Conservation (phyloP, 2,113 vertebrate genomes). For the Otus sunia region DNA sequence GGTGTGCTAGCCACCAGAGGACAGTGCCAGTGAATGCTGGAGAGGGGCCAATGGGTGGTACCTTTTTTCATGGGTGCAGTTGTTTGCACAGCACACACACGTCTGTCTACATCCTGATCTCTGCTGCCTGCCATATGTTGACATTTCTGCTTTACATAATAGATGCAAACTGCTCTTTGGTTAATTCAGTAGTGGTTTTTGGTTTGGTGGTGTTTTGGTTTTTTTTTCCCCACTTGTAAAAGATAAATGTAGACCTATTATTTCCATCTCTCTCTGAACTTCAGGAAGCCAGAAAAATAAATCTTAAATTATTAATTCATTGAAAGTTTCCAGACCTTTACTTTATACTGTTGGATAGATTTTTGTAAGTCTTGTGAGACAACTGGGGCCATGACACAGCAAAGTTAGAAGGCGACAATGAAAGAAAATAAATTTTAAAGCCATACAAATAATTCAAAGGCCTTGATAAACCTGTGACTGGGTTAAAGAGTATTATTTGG, state of each 20-base stretch:
- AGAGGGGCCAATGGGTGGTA: background rate
- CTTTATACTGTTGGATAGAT: background rate
- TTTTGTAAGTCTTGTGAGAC: background rate
- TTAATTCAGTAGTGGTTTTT: background rate
- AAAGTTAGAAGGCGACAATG: background rate
- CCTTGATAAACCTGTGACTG: background rate
- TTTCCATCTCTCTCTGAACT: background rate
- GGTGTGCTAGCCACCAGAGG: background rate
- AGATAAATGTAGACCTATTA: background rate
- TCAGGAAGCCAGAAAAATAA: conserved; percentile 9
- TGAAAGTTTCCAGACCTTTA: background rate
- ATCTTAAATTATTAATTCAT: conserved; percentile 25
- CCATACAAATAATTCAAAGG: background rate
- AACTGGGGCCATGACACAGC: background rate
- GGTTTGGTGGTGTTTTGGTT: background rate
- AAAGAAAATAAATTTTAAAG: background rate
- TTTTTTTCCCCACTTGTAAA: background rate
- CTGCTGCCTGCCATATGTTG: conserved; percentile 8
- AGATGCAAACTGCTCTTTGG: background rate
- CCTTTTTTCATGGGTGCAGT: background rate
- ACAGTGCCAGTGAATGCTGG: background rate
- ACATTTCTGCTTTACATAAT: conserved; percentile 8
- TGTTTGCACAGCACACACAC: background rate
- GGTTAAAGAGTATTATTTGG: background rate
- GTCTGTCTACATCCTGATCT: conserved; percentile 1